A percentile compares a stretch with the other conserved stretches of the same genome.
phyloP scores from a whole-genome alignment of 2,888 invertebrate species.

The Eurytoma adleriae region DNA sequence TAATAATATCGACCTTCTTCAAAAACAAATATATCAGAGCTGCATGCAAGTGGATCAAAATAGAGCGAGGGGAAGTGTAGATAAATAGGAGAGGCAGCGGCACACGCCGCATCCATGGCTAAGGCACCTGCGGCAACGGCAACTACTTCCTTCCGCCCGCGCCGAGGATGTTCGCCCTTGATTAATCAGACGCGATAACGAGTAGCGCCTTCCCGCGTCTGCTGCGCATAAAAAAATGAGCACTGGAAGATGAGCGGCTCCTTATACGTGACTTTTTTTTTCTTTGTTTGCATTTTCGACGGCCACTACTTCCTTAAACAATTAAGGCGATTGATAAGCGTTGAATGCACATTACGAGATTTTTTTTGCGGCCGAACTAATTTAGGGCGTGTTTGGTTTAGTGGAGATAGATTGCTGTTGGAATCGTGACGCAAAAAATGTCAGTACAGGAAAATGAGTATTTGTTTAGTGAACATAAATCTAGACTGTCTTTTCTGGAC shows the following conservation, averaged over 20 bases:
- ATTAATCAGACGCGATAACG: constrained; percentile 43
- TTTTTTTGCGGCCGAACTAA: constrained; percentile 17
- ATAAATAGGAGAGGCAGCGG: neutral
- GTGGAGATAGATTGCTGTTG: neutral
- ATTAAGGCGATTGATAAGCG: constrained; percentile 33
- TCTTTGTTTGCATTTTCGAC: constrained; percentile 16
- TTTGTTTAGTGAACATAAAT: no score
- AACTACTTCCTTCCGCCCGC: constrained; percentile 53
- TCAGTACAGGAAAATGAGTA: no score
- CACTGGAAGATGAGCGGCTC: neutral
- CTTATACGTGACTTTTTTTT: neutral
- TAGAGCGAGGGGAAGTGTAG: neutral
- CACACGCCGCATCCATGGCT: constrained; percentile 16
- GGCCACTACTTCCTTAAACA: constrained; percentile 38
- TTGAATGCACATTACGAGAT: neutral
- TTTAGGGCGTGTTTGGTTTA: neutral
- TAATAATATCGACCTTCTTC: no score
- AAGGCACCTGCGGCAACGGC: constrained; percentile 28
- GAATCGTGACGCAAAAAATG: neutral
- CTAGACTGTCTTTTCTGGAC: no score
- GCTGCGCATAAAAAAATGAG: neutral
- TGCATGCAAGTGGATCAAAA: no score
- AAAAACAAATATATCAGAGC: no score
- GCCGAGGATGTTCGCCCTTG: constrained; percentile 38
- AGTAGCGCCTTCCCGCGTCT: neutral